A percentile compares a stretch with the other conserved stretches of the same genome.
Evolutionary conservation across 2,888 invertebrate species (phyloP).

Genomic region (Callosobruchus maculatus): DNA sequence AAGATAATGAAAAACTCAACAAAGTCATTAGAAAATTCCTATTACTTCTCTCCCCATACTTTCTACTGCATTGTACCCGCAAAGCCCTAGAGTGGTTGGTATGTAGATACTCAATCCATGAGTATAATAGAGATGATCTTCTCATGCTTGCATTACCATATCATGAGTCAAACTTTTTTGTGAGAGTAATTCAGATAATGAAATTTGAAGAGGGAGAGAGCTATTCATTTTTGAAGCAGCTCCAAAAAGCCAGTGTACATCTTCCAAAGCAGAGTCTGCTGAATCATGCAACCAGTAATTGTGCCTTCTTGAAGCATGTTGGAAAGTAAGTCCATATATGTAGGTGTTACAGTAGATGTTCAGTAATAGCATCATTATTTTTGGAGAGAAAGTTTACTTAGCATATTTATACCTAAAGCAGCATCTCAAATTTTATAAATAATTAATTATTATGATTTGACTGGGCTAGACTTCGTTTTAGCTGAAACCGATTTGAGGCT

Average conservation of each 20-base stretch:
- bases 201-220: slow-evolving; percentile 61
- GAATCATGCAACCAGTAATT: slow-evolving; percentile 66
- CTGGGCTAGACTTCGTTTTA: too few species aligned
- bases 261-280: slow-evolving; percentile 69
- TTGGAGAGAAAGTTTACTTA: too few species aligned
- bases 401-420: too few species aligned
- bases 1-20: slow-evolving; percentile 74
- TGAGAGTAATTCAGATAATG: slow-evolving; percentile 73
- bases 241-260: slow-evolving; percentile 73
- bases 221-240: slow-evolving; percentile 73
- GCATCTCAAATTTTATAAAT: too few species aligned
- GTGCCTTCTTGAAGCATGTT: slow-evolving; percentile 61
- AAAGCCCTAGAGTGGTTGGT: slow-evolving; percentile 96
- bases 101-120: slow-evolving; percentile 81
- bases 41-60: slow-evolving; percentile 79
- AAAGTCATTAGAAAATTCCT: slow-evolving; percentile 75
- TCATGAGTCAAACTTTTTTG: slow-evolving; percentile 89
- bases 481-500: too few species aligned
- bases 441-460: too few species aligned
- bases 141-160: slow-evolving; percentile 84
- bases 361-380: background rate
- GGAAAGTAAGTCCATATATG: slow-evolving; percentile 44
- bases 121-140: slow-evolving; percentile 80
- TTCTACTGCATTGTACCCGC: slow-evolving; percentile 78
- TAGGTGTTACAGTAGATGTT: too few species aligned